These are phyloP conservation scores for Hormaphis cornu DNA, from an alignment of 1,140 invertebrate species.

Conservation along the genomic window DNA sequence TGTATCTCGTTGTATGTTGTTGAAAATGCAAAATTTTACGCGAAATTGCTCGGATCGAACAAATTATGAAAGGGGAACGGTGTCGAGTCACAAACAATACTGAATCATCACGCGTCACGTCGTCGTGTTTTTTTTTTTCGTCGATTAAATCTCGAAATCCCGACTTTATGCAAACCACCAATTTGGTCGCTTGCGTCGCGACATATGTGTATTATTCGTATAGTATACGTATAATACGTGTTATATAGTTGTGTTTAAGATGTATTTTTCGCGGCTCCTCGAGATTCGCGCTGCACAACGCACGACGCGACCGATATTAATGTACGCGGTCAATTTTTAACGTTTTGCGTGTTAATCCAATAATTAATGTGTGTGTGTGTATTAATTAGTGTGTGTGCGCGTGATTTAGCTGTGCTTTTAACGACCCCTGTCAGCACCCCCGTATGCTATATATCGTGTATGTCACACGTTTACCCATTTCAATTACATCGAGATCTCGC, in stretches of 20 bases:
- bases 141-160: not conserved
- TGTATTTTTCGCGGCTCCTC: not conserved
- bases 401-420: not conserved
- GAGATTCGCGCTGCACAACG: not conserved
- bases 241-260: not conserved
- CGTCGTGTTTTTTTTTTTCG: slow-evolving; percentile 1
- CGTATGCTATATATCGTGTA: not conserved
- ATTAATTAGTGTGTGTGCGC: not conserved
- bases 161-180: not conserved
- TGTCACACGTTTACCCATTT: not conserved
- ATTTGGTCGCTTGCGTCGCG: no score
- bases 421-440: not conserved
- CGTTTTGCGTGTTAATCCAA: slow-evolving; percentile 17
- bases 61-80: no score
- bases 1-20: no score
- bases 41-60: no score
- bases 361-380: not conserved
- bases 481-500: not conserved
- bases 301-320: no score
- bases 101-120: not conserved
- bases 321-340: slow-evolving; percentile 1
- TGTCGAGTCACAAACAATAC: no score
- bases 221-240: not conserved
- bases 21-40: no score
- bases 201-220: not conserved